Base-by-base conservation (phyloP, 2,113 vertebrate species). In the Furnarius figulus region DNA sequence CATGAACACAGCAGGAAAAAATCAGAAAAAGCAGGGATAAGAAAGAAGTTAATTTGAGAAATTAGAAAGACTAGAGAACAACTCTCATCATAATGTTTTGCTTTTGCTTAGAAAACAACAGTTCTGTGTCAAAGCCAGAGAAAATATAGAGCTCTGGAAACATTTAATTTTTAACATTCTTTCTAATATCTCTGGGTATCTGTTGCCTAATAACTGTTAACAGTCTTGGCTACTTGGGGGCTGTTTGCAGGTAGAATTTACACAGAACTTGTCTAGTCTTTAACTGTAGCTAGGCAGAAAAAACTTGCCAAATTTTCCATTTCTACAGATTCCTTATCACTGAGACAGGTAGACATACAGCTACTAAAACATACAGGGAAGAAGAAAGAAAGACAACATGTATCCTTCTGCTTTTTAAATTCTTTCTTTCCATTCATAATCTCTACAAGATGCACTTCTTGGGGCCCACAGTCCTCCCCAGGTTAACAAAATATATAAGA, bases 301-400 rank as follows among this genome's bases (percentile, higher is more conserved):
- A 56, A 31, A 28, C 6, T 44, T 82, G 31, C 8, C 63, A 2
- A 37, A 37, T 31, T 35, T 63, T 80, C 22, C 58, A 4, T 74
- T 90, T 81, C 39, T 66, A 72, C 3, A 31, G 27, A 14, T 82
- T 82, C 4, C 4, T 87, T 63, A 55, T 31, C 62, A 55, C 16
- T 46, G 23, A 80, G n/a, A 12, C 1, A 9, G 10, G 30, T 2
- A 59, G 12, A 55, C 24, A 47, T 19, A 56, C 0, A 62, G 28
- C 37, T 81, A 35, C 8, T 49, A 39, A 80, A 87, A 80, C 9
- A 73, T 3, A 50, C 2, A 85, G 3, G 5, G 11, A 8, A 81
- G 27, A 74, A 71, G 30, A 63, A 75, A 72, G 17, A 20, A 58
- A 66, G 7, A 78, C 17, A 40, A 47, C 20, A 3, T 5, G 24